Evolutionary conservation across 2,113 vertebrate genomes (phyloP), one percentile per base, ranked within the genome.

Genomic region (Clarias gariepinus): DNA sequence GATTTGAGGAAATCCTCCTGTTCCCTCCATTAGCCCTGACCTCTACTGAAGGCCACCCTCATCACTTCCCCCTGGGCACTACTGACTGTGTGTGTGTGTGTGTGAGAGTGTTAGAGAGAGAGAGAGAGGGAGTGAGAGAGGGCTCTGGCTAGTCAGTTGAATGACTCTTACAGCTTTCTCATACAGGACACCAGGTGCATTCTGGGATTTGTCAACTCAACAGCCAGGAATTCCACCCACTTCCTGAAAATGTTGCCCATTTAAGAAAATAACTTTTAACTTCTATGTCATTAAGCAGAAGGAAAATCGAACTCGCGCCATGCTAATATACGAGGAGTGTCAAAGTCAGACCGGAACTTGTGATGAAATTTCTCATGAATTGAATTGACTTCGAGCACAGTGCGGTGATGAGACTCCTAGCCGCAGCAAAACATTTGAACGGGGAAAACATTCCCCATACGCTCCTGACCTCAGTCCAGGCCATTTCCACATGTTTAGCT

Each of bases 181-280:
- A 57, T 25, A 16, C 74, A 74, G 85, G 85, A 89, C 57, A 84
- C 85, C 77, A 83, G 82, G 76, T 87, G 68, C 82, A 76, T 83
- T 86, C 82, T 89, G 81, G 85, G 85, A 80, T 83, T 7, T 69
- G 53, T 69, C 83, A 76, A 52, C 81, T 87, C 88, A 89, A 68
- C 88, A 58, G 41, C 18, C 11, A 68, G 78, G 85, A 87, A 85
- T 21, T 77, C 47, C 23, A 8, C 33, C 60, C 82, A 60, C 78
- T 77, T 84, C 88, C 82, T 81, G 53, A 28, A 58, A 79, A 79
- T 30, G 3, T 16, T 19, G 53, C 3, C 53, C 9, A 0, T 10
- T 57, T 57, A 18, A 30, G n/a, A 79, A 57, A 79, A 19, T 1
- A 57, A 15, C 7, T 18, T 57, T 79, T 30, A 57, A 53, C 41